These are phyloP conservation scores for Cathartes aura DNA, from an alignment of 2,113 vertebrate genomes.

Conservation along the genomic window DNA sequence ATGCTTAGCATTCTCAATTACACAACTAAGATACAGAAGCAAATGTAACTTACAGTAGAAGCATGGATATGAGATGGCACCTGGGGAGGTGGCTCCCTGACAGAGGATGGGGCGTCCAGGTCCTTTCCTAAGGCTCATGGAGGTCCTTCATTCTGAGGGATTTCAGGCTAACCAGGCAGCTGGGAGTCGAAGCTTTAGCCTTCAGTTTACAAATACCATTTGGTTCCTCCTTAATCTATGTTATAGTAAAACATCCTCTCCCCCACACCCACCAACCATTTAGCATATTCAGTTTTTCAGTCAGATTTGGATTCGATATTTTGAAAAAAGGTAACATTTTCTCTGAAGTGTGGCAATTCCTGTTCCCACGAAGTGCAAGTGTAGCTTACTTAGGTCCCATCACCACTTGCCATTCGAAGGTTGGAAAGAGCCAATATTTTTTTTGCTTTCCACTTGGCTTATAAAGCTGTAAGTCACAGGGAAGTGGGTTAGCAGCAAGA, in stretches of 20 bases:
- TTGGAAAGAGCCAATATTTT: not conserved
- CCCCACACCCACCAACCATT: not conserved
- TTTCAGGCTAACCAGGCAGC: not conserved
- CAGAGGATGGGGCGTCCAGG: accelerated
- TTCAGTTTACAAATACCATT: not conserved
- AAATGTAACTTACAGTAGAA: not conserved
- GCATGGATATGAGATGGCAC: not conserved
- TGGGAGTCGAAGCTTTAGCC: not conserved
- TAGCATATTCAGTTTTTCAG: not conserved
- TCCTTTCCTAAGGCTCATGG: not conserved
- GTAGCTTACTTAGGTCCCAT: not conserved
- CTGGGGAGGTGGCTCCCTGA: not conserved
- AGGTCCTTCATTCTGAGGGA: not conserved
- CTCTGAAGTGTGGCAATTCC: not conserved
- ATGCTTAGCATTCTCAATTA: not conserved
- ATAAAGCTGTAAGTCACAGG: not conserved
- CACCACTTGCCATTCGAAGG: accelerated
- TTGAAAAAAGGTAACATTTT: not conserved
- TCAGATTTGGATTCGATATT: not conserved
- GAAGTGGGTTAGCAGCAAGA: not conserved
- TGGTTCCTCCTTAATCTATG: not conserved
- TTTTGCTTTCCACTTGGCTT: not conserved
- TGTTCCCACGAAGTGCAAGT: not conserved
- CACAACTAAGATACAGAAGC: not conserved
- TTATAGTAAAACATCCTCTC: not conserved